These are phyloP conservation scores for Cetoscarus ocellatus DNA, from an alignment of 2,797 vertebrate genomes.

Conservation along the genomic window DNA sequence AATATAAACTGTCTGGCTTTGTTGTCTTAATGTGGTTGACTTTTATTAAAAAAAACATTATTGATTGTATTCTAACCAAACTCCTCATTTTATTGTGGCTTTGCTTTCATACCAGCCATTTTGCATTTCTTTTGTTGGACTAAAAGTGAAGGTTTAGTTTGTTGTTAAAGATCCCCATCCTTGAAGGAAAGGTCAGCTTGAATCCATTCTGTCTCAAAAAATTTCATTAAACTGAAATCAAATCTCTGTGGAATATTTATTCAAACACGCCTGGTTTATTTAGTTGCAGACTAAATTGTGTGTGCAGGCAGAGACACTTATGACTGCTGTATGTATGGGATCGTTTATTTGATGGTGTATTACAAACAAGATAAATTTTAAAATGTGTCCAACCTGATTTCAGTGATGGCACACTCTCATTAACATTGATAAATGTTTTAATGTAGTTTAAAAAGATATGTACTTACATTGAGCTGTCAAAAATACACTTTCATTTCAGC, in stretches of 20 bases:
- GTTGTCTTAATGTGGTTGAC: constrained; percentile 42
- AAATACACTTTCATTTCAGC: no score
- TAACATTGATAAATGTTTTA: no score
- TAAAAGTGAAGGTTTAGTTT: constrained; percentile 44
- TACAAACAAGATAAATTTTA: no score
- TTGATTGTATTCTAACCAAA: constrained; percentile 47
- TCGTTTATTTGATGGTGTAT: no score
- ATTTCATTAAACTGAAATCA: constrained; percentile 63
- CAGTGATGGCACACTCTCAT: no score
- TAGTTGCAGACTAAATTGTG: no score
- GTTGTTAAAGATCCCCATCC: constrained; percentile 30
- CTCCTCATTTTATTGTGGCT: constrained; percentile 53
- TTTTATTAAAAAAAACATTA: constrained; percentile 52
- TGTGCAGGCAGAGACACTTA: no score
- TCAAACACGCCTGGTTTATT: neutral
- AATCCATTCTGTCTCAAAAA: constrained; percentile 55
- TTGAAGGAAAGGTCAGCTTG: constrained; percentile 43
- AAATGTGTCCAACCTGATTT: no score
- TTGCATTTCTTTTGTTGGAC: constrained; percentile 39
- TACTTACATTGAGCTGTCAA: no score
- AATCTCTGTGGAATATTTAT: constrained; percentile 10
- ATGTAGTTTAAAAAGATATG: no score
- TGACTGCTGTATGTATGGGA: no score
- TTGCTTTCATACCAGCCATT: constrained; percentile 52
- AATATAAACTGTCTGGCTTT: constrained; percentile 53